These are phyloP conservation scores for Rhinogobio ventralis DNA, from an alignment of 2,797 vertebrate species.

Conservation along the genomic window DNA sequence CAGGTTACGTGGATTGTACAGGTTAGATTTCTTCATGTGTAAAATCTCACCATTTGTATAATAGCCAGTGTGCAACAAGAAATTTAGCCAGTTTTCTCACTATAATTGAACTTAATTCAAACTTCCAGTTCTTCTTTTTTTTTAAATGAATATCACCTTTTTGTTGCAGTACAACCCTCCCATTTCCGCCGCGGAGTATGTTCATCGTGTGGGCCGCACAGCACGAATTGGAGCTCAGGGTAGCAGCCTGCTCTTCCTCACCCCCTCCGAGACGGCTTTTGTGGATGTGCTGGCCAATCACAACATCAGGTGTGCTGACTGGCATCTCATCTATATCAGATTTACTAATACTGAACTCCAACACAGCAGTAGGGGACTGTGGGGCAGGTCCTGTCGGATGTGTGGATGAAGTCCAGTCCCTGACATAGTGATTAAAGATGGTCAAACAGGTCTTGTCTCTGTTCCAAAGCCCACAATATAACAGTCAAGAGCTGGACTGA, in stretches of 20 bases:
- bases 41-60: background rate
- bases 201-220: constrained; percentile 92
- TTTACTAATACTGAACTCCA: background rate
- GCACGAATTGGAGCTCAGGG: constrained; percentile 90
- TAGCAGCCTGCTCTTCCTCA: constrained; percentile 91
- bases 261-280: constrained; percentile 89
- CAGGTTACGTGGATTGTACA: constrained; percentile 94
- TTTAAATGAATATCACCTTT: background rate
- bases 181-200: constrained; percentile 84
- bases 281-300: constrained; percentile 88
- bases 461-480: constrained; percentile 42
- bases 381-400: background rate
- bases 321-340: background rate
- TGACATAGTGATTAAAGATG: constrained; percentile 54
- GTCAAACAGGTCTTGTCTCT: constrained; percentile 25
- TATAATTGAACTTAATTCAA: background rate
- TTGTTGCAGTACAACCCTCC: constrained; percentile 86
- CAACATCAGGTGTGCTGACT: constrained; percentile 89
- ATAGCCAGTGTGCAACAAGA: background rate
- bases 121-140: background rate
- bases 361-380: background rate
- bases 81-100: background rate
- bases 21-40: constrained; percentile 70
- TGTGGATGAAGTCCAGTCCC: constrained; percentile 25
- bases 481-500: constrained; percentile 62